phyloP scores from a whole-genome alignment of 1,140 invertebrate species.

The Drosophila pruinosa region DNA sequence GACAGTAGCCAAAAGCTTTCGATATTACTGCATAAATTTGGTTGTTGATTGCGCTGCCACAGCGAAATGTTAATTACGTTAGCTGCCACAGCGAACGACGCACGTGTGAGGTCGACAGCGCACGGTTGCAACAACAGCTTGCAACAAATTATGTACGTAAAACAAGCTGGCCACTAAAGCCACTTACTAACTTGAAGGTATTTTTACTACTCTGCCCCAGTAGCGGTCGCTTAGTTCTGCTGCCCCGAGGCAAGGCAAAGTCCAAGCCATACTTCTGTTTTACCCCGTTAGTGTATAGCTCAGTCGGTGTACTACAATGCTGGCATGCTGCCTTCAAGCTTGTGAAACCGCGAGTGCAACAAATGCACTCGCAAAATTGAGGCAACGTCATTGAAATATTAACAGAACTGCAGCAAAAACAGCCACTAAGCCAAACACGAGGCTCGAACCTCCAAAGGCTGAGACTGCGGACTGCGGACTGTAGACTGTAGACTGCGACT shows the following conservation, averaged over 20 bases:
- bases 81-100: constrained; percentile 43
- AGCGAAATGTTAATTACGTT: constrained; percentile 73
- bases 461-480: not conserved
- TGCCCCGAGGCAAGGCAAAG: not conserved
- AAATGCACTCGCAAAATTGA: constrained; percentile 72
- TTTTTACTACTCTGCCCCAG: not conserved
- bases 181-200: constrained; percentile 18
- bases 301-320: not conserved
- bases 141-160: constrained; percentile 58
- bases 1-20: constrained; percentile 49
- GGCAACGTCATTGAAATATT: constrained; percentile 61
- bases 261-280: not conserved
- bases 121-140: constrained; percentile 29
- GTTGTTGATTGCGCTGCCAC: constrained; percentile 54
- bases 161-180: constrained; percentile 29
- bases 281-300: not conserved
- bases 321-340: not conserved
- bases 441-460: constrained; percentile 18
- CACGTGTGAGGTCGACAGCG: constrained; percentile 57
- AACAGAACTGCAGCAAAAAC: constrained; percentile 49
- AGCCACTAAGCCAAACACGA: not conserved
- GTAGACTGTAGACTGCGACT: not conserved
- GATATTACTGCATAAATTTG: constrained; percentile 58
- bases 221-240: not conserved
- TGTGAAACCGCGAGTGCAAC: constrained; percentile 64